Conservation (phyloP, 1,140 invertebrate species). For the Drosophila pectinifera region DNA sequence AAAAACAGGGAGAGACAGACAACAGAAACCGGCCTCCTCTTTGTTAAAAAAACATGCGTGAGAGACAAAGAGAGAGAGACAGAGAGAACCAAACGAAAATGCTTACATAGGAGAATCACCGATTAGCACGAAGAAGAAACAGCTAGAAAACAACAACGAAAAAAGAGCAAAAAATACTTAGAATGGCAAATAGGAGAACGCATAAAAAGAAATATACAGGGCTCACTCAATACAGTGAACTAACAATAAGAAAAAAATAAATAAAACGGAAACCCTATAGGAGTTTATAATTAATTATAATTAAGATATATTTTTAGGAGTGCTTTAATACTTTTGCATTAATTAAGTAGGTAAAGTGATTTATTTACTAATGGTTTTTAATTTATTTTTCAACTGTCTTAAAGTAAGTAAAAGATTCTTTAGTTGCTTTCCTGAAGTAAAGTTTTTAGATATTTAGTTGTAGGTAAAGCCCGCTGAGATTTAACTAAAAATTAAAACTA, state of each 20-base stretch:
- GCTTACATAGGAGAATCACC: conserved; percentile 44
- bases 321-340: neutral
- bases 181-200: conserved; percentile 41
- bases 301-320: neutral
- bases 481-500: too few species aligned
- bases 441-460: too few species aligned
- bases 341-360: neutral
- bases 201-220: conserved; percentile 23
- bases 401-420: too few species aligned
- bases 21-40: conserved; percentile 69
- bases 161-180: conserved; percentile 39
- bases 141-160: conserved; percentile 49
- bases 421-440: too few species aligned
- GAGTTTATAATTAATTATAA: too few species aligned
- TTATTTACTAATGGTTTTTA: too few species aligned
- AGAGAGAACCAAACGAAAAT: conserved; percentile 48
- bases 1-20: conserved; percentile 24
- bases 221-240: neutral
- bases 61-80: conserved; percentile 41
- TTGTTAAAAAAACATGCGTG: conserved; percentile 65
- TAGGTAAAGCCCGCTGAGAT: too few species aligned
- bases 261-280: too few species aligned
- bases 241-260: neutral
- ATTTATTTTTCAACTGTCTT: too few species aligned
- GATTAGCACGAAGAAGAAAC: conserved; percentile 34